Percentiles rank a stretch among this genome's conserved stretches.
Evolutionary conservation across 2,888 invertebrate species (phyloP).

Genomic region (Eupithecia subfuscata): DNA sequence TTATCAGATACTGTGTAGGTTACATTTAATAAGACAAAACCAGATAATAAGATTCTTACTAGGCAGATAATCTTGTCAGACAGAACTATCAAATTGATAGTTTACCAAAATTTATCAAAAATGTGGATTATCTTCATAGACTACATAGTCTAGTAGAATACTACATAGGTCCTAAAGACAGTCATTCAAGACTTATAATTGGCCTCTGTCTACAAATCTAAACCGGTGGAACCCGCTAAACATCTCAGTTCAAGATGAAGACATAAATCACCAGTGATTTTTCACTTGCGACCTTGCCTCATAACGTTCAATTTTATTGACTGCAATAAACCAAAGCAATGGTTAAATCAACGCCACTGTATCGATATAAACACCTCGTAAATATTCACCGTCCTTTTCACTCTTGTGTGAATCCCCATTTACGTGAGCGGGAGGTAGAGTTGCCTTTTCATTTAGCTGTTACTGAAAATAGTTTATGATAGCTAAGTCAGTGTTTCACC

Average conservation of each 20-base stretch:
- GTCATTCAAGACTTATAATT: neutral
- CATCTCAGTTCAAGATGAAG: slow-evolving; percentile 69
- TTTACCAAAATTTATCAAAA: neutral
- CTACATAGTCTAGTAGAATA: neutral
- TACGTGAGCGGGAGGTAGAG: slow-evolving; percentile 56
- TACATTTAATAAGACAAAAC: neutral
- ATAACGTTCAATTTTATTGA: slow-evolving; percentile 84
- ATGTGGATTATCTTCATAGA: neutral
- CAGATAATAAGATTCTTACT: neutral
- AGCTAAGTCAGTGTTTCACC: slow-evolving; percentile 56
- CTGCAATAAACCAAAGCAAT: slow-evolving; percentile 83
- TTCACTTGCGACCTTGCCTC: slow-evolving; percentile 83
- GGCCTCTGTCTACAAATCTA: slow-evolving; percentile 6
- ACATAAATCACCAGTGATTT: slow-evolving; percentile 77
- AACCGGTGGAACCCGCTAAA: slow-evolving; percentile 51
- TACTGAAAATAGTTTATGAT: slow-evolving; percentile 83
- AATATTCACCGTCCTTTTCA: slow-evolving; percentile 66
- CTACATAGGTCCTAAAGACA: neutral
- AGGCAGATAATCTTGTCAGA: neutral
- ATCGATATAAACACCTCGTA: slow-evolving; percentile 82
- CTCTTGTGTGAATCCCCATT: slow-evolving; percentile 41
- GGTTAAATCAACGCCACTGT: slow-evolving; percentile 82
- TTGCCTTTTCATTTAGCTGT: slow-evolving; percentile 73
- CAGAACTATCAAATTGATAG: neutral
- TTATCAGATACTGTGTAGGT: neutral